Evolutionary conservation across 2,888 invertebrate genomes (phyloP).

Genomic region (Hyposoter didymator): DNA sequence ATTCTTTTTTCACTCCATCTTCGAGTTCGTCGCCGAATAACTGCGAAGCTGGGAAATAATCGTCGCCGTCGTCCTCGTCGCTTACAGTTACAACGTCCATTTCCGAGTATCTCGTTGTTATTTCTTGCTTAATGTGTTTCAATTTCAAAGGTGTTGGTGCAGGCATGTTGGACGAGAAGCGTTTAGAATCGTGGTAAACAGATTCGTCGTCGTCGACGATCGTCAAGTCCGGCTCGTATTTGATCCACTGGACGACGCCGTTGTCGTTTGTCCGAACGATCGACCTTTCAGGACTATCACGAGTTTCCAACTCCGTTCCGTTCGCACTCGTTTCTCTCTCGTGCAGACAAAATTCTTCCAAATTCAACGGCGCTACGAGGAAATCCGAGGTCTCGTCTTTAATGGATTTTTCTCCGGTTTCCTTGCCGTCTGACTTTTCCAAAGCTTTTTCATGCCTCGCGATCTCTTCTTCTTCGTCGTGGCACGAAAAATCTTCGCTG

Average conservation of each 20-base stretch:
- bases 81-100: conserved; percentile 86
- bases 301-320: not conserved
- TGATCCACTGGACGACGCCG: conserved; percentile 30
- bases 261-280: conserved; percentile 3
- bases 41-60: conserved; percentile 85
- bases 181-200: not conserved
- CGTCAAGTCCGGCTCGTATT: conserved; percentile 55
- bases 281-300: not conserved
- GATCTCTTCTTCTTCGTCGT: conserved; percentile 4
- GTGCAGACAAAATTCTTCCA: conserved; percentile 38
- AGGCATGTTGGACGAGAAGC: not conserved
- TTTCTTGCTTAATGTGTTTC: conserved; percentile 80
- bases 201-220: conserved; percentile 47
- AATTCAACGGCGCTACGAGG: conserved; percentile 1
- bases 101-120: conserved; percentile 82
- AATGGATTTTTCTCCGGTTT: not conserved
- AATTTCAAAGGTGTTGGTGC: conserved; percentile 55
- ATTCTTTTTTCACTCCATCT: conserved; percentile 40
- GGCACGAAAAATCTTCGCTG: not conserved
- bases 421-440: not conserved
- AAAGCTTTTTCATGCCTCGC: not conserved
- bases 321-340: not conserved
- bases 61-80: conserved; percentile 83
- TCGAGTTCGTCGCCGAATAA: conserved; percentile 81
- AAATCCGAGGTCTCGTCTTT: not conserved